Base-by-base conservation (phyloP, 1,140 invertebrate genomes). In the Cotesia glomerata region DNA sequence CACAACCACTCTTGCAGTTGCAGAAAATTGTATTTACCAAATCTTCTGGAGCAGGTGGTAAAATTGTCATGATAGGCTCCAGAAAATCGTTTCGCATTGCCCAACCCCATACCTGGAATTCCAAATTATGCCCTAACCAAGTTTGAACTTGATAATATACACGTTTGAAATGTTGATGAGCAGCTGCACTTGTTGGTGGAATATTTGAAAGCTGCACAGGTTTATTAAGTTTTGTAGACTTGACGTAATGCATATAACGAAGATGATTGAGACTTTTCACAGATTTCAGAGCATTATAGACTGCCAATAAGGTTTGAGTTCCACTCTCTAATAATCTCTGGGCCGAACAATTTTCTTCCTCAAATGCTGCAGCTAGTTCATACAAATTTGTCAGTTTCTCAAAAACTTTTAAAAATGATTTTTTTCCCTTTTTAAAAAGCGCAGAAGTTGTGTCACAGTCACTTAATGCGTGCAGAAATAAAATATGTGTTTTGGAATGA, bases 391-490 rank as follows among this genome's bases (percentile, higher is more conserved):
- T 51, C 7, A 16, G 34, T 71, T 63, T 51, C 26, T 71, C 18
- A 13, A 71, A 45, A 26, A 63, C 9, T 11, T 71, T 11, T 26
- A 63, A 45, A 54, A 59, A 63, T 62, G 4, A 61, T 61, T 51
- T 26, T 78, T 76, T 74, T 11, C 67, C 75, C 54, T 69, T 54
- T 39, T 73, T 71, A 61, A 67, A 74, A 65, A 75, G 45, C 35
- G 67, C 51, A 3, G 74, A 76, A 70, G 71, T 76, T 5, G 75
- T 76, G 39, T 76, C 73, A 56, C 75, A 76, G 35, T 70, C 76
- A 68, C 61, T 76, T 14, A 76, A 65, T 4, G 75, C 73, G 59
- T 78, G 76, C n/a, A 72, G 14, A 63, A 78, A 75, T 39, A 77
- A 56, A 62, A 76, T 76, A 34, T 51, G 14, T 62, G 14, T 52